These are phyloP conservation scores for Danio jaintianensis DNA, from an alignment of 2,797 vertebrate genomes.

Conservation along the genomic window DNA sequence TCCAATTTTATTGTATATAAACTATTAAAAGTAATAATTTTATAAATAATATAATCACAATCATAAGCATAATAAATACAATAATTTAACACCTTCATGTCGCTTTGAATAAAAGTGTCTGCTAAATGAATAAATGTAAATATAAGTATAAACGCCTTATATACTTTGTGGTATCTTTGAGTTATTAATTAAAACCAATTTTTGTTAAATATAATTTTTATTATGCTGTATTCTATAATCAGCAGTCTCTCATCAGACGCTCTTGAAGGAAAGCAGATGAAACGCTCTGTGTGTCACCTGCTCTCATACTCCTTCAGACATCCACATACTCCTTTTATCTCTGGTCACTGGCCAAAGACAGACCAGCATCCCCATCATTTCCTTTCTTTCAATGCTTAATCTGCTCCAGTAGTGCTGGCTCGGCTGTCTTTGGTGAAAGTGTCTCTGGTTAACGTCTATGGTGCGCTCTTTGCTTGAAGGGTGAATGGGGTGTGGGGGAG, in stretches of 20 bases:
- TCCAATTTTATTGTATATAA: too few species aligned
- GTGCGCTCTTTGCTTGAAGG: slow-evolving; percentile 7
- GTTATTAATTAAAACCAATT: not conserved
- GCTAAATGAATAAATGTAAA: too few species aligned
- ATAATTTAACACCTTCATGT: too few species aligned
- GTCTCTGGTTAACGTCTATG: slow-evolving; percentile 37
- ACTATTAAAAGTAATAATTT: too few species aligned
- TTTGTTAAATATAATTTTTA: not conserved
- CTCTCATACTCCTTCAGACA: slow-evolving; percentile 11
- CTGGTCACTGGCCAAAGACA: slow-evolving; percentile 13
- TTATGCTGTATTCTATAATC: not conserved
- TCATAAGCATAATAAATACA: too few species aligned
- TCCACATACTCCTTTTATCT: slow-evolving; percentile 27
- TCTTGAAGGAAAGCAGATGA: slow-evolving; percentile 25
- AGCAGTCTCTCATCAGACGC: not conserved
- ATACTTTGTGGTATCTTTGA: not conserved
- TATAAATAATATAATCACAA: too few species aligned
- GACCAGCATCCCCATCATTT: slow-evolving; percentile 49
- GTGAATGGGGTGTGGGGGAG: not conserved
- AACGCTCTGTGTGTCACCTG: not conserved
- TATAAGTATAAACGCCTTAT: too few species aligned
- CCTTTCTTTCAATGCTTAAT: slow-evolving; percentile 13
- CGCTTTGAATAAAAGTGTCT: too few species aligned
- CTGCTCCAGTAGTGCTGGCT: slow-evolving; percentile 11
- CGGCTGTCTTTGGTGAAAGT: slow-evolving; percentile 12